Evolutionary conservation across 2,113 vertebrate genomes (phyloP).

Genomic region (Anser cygnoides): DNA sequence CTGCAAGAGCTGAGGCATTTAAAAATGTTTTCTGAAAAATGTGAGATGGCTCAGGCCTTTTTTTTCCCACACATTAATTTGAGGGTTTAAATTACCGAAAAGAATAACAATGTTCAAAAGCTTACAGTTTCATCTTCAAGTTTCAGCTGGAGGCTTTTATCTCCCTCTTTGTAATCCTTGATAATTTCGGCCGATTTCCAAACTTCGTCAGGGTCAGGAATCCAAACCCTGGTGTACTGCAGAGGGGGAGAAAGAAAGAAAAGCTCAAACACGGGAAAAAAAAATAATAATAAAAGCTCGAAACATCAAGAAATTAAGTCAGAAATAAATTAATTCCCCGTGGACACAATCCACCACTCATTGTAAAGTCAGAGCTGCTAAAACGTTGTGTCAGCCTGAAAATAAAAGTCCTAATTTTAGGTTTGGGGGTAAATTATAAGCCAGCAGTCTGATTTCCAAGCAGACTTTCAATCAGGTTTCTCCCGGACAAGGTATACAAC

Average conservation of each 20-base stretch:
- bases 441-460: not conserved
- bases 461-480: not conserved
- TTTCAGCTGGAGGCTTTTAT: constrained; percentile 83
- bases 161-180: constrained; percentile 90
- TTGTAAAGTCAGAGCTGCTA: not conserved
- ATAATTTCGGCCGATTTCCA: constrained; percentile 91
- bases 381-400: not conserved
- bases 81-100: not conserved
- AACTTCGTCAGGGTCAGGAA: constrained; percentile 91
- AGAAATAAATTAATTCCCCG: not conserved
- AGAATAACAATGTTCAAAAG: not conserved
- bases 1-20: not conserved
- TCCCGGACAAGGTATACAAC: not conserved
- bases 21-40: not conserved
- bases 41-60: not conserved
- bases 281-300: not conserved
- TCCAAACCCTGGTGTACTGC: constrained; percentile 93
- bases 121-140: constrained; percentile 94
- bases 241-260: not conserved
- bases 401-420: not conserved
- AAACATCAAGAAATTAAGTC: not conserved
- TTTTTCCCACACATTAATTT: not conserved
- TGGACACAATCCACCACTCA: not conserved
- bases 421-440: not conserved
- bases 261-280: not conserved